These are phyloP conservation scores for Corydoras maculifer DNA, from an alignment of 2,113 vertebrate species.

Conservation along the genomic window DNA sequence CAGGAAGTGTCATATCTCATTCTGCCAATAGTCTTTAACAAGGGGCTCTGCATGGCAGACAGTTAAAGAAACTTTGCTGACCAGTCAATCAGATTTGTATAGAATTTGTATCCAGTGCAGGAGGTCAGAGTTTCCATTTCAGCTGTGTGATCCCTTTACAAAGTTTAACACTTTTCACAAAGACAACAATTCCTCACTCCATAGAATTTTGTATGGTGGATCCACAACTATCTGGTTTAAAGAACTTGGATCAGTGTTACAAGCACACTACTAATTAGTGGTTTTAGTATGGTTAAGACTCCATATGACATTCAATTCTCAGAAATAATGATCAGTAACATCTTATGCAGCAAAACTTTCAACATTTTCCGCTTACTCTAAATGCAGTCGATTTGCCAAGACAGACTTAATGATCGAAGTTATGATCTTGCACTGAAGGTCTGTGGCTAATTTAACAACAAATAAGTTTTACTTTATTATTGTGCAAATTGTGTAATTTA, in stretches of 20 bases:
- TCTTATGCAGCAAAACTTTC: not conserved
- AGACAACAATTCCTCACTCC: not conserved
- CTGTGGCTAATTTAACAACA: not conserved
- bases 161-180: not conserved
- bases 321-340: not conserved
- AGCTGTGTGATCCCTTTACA: conserved; percentile 12
- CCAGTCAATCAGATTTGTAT: conserved; percentile 10
- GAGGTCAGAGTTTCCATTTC: conserved; percentile 22
- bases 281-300: conserved; percentile 1
- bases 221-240: not conserved
- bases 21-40: conserved; percentile 49
- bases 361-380: not conserved
- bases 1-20: conserved; percentile 52
- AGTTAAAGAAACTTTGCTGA: conserved; percentile 20
- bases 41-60: conserved; percentile 34
- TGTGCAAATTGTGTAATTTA: not conserved
- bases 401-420: not conserved
- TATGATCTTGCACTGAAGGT: not conserved
- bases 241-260: not conserved
- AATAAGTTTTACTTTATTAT: not conserved
- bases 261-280: not conserved
- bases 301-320: not conserved
- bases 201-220: not conserved
- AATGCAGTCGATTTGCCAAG: not conserved
- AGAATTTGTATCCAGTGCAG: conserved; percentile 16